Conservation (phyloP, 2,888 invertebrate species). For the Syrista parreyssii region DNA sequence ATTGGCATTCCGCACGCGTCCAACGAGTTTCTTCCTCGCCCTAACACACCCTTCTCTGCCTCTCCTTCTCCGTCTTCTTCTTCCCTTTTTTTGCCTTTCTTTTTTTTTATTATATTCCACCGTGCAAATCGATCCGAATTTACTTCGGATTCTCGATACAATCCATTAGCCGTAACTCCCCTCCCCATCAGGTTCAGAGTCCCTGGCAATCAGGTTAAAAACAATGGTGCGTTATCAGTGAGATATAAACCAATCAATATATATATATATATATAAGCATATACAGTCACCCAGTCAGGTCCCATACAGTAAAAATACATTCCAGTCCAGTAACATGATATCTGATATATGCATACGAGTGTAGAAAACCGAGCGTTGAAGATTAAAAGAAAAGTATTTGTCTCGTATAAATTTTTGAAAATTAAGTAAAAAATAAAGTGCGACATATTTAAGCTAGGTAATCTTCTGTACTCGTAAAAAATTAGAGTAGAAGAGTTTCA, state of each 20-base stretch:
- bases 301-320: background rate
- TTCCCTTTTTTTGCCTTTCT: background rate
- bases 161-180: background rate
- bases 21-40: background rate
- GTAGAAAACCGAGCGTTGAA: too few relatives aligned
- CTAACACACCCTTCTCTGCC: background rate
- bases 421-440: background rate
- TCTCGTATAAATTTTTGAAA: background rate
- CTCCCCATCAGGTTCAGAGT: background rate
- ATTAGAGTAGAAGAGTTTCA: background rate
- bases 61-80: too few relatives aligned
- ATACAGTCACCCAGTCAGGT: background rate
- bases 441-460: background rate
- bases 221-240: background rate
- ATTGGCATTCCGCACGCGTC: slow-evolving; percentile 25
- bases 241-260: background rate
- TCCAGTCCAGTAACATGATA: background rate
- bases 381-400: background rate
- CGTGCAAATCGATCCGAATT: background rate
- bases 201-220: background rate
- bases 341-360: background rate
- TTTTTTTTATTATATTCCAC: background rate
- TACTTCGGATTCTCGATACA: background rate
- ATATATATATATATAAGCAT: background rate
- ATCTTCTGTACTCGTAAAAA: background rate